Base-by-base conservation (phyloP, 2,888 invertebrate species). In the Carterocephalus palaemon region DNA sequence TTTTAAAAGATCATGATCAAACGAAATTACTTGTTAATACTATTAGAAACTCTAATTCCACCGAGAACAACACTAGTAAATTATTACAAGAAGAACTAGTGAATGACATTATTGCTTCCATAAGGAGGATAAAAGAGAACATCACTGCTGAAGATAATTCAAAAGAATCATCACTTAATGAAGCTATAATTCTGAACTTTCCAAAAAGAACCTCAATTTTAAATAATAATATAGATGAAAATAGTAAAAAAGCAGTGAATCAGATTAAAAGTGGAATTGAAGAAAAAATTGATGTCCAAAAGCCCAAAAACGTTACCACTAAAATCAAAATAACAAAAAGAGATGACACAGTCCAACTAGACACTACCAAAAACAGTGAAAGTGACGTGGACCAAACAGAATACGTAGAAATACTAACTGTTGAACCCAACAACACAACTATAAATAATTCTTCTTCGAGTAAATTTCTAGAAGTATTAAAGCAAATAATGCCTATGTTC, bases 11-110 rank as follows among this genome's bases (percentile, higher is more conserved):
- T 32, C 59, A 75, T 81, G 63, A 89, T 84, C 62, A 91, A 88
- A 75, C 91, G 74, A 58, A 84, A 76, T 49, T 88, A 86, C 64
- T 92, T 22, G 46, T 83, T 5, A 74, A 89, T 61, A 80, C 89
- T 19, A 88, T 90, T 78, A 91, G 91, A 73, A 82, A 87, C 70
- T 62, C 75, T 10, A 56, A 54, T 3, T 57, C 52, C 22, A 67
- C 70, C 34, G 67, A 65, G 19, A 69, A 68, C 32, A 59, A 75
- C 7, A 32, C 37, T 1, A 45, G 17, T 41, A 62, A 62, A 47
- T 49, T 61, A 3, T 66, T 66, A 24, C 74, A 84, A 57, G 82
- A 83, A 43, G 75, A 79, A 50, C 53, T 85, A 45, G 72, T 86
- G 1, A 76, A 82, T 43, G 66, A 74, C 47, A 86, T 86, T 2